Base-by-base conservation (phyloP, 1,140 invertebrate genomes). In the Penaeus indicus region DNA sequence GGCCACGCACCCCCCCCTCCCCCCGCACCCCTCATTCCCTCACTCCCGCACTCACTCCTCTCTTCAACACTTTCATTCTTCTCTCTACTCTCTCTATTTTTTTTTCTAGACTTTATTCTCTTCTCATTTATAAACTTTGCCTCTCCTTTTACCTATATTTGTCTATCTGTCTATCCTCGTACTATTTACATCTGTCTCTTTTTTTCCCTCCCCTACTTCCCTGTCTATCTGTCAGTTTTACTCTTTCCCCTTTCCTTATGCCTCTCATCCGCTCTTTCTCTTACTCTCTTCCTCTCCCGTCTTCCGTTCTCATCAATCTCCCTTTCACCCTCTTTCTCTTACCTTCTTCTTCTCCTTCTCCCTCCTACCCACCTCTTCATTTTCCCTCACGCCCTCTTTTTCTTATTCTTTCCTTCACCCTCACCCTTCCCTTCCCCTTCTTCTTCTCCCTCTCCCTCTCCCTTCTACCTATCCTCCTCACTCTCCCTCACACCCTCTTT, bases 401-500 rank as follows among this genome's bases (percentile, higher is more conserved):
- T 47, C 38, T 54, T 54, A 16, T 38, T 38, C n/a, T 10, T 25
- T 25, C 61, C 22, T 63, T 32, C 38, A n/a, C 8, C 22, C 16
- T 47, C 77, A 10, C 77, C 25, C 25, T 8, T 54, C 60, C 38
- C 60, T 54, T 47, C 38, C 60, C 38, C 60, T 60, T 80, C 77
- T 79, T 22, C n/a, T 32, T 79, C 77, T 79, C 77, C 60, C 77
- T 79, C 25, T 22, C 22, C 38, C 25, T 4, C 42, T 19, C 42
- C 16, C 42, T 8, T 25, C 5, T 8, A 2, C 1, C 42, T 32
- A 18, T 42, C 32, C 3, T 13, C 22, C n/a, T 38, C 61, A 32
- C 60, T 83, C 60, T 64, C 61, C 64, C 80, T 83, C n/a, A 27
- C 60, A 62, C 80, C 62, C 47, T 62, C 54, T 62, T 61, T 62